A percentile compares a stretch with the other conserved stretches of the same genome.
phyloP scores from a whole-genome alignment of 2,888 invertebrate species.

The Sicus ferrugineus region DNA sequence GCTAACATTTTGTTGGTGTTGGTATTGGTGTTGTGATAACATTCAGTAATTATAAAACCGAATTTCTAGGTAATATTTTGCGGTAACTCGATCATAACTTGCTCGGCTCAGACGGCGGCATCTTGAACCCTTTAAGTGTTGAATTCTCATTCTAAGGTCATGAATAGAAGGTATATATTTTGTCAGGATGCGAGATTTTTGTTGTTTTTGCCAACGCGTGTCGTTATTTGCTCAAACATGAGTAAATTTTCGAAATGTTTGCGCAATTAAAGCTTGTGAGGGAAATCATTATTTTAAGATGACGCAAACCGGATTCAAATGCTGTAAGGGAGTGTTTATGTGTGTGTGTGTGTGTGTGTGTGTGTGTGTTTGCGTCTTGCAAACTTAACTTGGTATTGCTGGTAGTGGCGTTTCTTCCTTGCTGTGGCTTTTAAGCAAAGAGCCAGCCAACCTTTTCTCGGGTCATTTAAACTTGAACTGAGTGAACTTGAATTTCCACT shows the following conservation, averaged over 20 bases:
- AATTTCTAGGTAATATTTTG: background rate
- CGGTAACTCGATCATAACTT: background rate
- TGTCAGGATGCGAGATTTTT: background rate
- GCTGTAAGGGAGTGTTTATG: slow-evolving; percentile 15
- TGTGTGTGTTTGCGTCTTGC: too few species aligned
- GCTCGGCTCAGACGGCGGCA: background rate
- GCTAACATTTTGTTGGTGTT: background rate
- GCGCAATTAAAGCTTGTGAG: slow-evolving; percentile 56
- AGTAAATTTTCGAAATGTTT: slow-evolving; percentile 51
- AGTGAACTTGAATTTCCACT: too few species aligned
- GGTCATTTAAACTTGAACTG: too few species aligned
- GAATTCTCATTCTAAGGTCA: too few species aligned
- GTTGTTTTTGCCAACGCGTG: slow-evolving; percentile 45
- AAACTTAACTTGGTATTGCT: too few species aligned
- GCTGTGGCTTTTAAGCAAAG: too few species aligned
- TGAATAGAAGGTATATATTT: too few species aligned
- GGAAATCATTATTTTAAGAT: slow-evolving; percentile 45
- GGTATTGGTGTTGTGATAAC: background rate
- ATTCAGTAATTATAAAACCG: background rate
- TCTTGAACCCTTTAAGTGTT: too few species aligned
- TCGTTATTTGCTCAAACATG: slow-evolving; percentile 48
- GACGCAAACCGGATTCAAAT: background rate
- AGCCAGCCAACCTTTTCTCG: too few species aligned
- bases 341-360: slow-evolving; percentile 2
- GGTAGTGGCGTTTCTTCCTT: too few species aligned